Base-by-base conservation (phyloP, 2,113 vertebrate species). In the Jaculus jaculus region DNA sequence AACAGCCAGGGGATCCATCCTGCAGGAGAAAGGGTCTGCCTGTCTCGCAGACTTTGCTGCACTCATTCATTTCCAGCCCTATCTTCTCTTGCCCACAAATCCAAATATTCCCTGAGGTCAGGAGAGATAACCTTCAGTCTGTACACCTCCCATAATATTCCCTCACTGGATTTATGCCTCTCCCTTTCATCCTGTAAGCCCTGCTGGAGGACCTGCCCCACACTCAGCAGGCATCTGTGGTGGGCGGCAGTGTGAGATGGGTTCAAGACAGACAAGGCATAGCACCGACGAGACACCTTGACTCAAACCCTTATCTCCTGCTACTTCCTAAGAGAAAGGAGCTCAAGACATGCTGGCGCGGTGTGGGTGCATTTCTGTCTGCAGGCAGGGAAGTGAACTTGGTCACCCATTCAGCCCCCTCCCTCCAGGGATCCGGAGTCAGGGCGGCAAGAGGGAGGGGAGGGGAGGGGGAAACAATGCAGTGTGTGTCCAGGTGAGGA, bases 1-100 rank as follows among this genome's bases (percentile, higher is more conserved):
- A 96, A 97, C 95, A 96, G 82, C 95, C 87, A 63, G 42, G 91
- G 61, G 90, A 89, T 6, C 42, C 42, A 75, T 71, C 0, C 23
- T 18, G 66, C 58, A 26, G 20, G 39, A 61, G 39, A 61, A 75
- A 69, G 26, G 58, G 37, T 39, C 75, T n/a, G 80, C 83, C 72
- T 21, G n/a, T 32, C 79, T 80, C 4, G 39, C 65, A 83, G 82
- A 72, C 58, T 26, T 15, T 2, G 28, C 65, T 54, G 1, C 0
- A 1, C 4, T 78, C 54, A 0, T 71, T 79, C 93, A 75, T 79
- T 81, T 63, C 81, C 42, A 93, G 87, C n/a, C 66, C 5, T 28
- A 34, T 66, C n/a, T 92, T 66, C 73, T 24, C 71, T 78, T 30
- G 23, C 51, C 79, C 72, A 66, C 28, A 28, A 60, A 87, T 24